These are phyloP conservation scores for Eupithecia abbreviata DNA, from an alignment of 2,888 invertebrate genomes.

Conservation along the genomic window DNA sequence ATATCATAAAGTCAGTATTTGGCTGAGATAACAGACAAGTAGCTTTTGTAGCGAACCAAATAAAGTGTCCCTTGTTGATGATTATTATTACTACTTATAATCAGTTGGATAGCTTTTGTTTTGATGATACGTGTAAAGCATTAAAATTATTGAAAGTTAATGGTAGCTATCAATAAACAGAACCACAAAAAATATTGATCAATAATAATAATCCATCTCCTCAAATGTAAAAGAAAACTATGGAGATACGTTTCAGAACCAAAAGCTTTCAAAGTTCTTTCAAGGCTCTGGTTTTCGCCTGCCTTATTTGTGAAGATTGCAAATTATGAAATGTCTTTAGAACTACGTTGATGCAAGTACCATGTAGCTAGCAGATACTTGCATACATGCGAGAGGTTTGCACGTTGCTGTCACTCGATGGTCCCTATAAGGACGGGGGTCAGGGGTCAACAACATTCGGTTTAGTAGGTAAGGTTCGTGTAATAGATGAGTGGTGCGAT, in stretches of 20 bases:
- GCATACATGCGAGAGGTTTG: constrained; percentile 45
- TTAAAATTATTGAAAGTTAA: too few species aligned
- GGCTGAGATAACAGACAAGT: too few species aligned
- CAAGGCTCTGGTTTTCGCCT: not conserved
- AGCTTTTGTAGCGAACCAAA: too few species aligned
- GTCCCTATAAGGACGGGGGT: constrained; percentile 61
- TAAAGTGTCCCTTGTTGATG: too few species aligned
- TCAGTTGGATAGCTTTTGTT: too few species aligned
- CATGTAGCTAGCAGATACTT: constrained; percentile 10
- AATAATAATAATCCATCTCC: not conserved
- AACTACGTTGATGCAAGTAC: constrained; percentile 3
- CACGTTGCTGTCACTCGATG: constrained; percentile 61
- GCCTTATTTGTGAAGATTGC: not conserved
- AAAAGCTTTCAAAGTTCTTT: not conserved
- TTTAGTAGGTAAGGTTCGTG: constrained; percentile 71
- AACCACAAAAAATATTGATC: not conserved
- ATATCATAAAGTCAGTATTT: too few species aligned
- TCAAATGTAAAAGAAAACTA: not conserved
- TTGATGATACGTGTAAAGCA: too few species aligned
- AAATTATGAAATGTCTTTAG: constrained; percentile 7
- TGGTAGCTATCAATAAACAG: too few species aligned
- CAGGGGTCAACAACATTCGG: constrained; percentile 69
- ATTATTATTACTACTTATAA: too few species aligned
- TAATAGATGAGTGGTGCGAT: constrained; percentile 76
- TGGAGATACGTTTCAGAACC: not conserved